Conservation (phyloP, 2,888 invertebrate genomes). For the Rosalia funebris region DNA sequence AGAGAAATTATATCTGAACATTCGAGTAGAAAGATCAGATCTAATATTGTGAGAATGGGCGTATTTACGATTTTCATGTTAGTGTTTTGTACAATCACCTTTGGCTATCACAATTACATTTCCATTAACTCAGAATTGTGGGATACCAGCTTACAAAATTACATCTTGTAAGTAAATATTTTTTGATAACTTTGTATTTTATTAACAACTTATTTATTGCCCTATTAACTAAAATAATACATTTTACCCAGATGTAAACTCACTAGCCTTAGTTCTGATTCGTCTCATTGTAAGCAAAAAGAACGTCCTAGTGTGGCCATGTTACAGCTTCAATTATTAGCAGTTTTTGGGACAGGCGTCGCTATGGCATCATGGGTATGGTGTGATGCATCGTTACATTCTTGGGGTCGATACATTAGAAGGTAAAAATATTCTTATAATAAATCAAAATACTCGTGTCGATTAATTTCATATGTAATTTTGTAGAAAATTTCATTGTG, state of each 20-base stretch:
- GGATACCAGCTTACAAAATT: constrained; percentile 79
- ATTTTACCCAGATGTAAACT: constrained; percentile 64
- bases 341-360: constrained; percentile 85
- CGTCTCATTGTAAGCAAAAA: constrained; percentile 72
- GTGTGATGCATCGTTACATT: constrained; percentile 84
- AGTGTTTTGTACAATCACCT: constrained; percentile 81
- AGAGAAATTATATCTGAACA: constrained; percentile 85
- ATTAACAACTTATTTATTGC: neutral
- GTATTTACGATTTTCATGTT: constrained; percentile 81
- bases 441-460: neutral
- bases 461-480: neutral
- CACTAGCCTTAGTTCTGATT: constrained; percentile 59
- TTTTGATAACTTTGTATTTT: too few species aligned
- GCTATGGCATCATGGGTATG: constrained; percentile 95
- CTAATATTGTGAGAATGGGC: constrained; percentile 87
- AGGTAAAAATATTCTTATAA: constrained; percentile 67
- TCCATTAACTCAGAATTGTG: constrained; percentile 80
- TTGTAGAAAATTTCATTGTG: constrained; percentile 77
- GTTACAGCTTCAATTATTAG: constrained; percentile 82
- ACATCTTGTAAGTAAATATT: constrained; percentile 80
- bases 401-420: constrained; percentile 86
- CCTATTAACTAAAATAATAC: constrained; percentile 12
- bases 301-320: constrained; percentile 84
- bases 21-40: constrained; percentile 85
- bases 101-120: constrained; percentile 85